phyloP scores from a whole-genome alignment of 1,140 invertebrate species.

The Dinothrombium tinctorium region DNA sequence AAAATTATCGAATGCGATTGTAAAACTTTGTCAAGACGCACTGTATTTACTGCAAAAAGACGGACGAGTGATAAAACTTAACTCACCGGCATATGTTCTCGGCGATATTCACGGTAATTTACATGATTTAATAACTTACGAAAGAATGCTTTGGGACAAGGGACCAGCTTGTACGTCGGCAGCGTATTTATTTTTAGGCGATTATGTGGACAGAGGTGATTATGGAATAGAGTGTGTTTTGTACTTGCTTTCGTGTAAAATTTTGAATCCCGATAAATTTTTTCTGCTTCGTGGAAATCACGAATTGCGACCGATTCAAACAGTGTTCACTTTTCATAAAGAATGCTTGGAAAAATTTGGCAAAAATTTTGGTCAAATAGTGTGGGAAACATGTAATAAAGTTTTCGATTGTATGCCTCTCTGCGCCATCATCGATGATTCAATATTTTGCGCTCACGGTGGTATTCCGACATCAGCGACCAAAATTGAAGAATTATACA shows the following conservation, averaged over 20 bases:
- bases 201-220: slow-evolving; percentile 34
- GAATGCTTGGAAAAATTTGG: slow-evolving; percentile 38
- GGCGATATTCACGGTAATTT: slow-evolving; percentile 34
- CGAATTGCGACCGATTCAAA: slow-evolving; percentile 35
- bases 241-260: slow-evolving; percentile 35
- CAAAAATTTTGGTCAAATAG: slow-evolving; percentile 27
- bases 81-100: slow-evolving; percentile 29
- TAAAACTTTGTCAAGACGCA: slow-evolving; percentile 11
- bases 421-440: slow-evolving; percentile 39
- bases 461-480: slow-evolving; percentile 36
- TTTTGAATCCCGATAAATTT: slow-evolving; percentile 31
- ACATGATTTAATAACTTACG: slow-evolving; percentile 32
- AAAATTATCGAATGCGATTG: slow-evolving; percentile 1
- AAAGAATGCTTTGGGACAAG: slow-evolving; percentile 32
- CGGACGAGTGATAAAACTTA: slow-evolving; percentile 18
- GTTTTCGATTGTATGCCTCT: slow-evolving; percentile 42
- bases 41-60: slow-evolving; percentile 4
- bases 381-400: slow-evolving; percentile 40
- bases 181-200: slow-evolving; percentile 34
- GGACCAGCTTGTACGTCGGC: slow-evolving; percentile 30
- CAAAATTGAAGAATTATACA: slow-evolving; percentile 28
- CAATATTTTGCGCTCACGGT: slow-evolving; percentile 45
- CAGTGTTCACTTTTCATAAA: slow-evolving; percentile 39
- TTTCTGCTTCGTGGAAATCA: slow-evolving; percentile 35
- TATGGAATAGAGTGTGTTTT: slow-evolving; percentile 25